Conservation (phyloP, 2,113 vertebrate species). For the Corythornis cristatus region DNA sequence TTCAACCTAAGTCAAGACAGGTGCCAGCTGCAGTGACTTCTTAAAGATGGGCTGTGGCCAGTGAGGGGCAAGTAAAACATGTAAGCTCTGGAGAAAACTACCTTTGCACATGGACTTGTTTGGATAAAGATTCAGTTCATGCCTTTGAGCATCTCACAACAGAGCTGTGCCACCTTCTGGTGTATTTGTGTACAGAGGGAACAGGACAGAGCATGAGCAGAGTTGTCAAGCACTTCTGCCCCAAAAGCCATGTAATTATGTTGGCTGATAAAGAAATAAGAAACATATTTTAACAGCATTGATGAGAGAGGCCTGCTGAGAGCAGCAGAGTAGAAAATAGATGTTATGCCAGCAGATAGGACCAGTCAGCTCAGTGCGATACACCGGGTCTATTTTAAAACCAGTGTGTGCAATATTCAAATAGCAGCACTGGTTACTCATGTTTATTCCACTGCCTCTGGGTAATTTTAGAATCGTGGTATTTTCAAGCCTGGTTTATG, state of each 20-base stretch:
- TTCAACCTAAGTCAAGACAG: neutral
- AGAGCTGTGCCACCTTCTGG: slow-evolving; percentile 26
- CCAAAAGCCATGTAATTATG: neutral
- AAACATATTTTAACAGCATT: neutral
- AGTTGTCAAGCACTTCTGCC: neutral
- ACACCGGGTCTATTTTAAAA: neutral
- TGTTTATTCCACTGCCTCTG: neutral
- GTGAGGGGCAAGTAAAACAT: neutral
- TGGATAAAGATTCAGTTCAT: neutral
- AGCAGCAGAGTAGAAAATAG: neutral
- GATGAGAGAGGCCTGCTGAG: neutral
- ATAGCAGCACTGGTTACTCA: neutral
- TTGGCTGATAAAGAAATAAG: neutral
- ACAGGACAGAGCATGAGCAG: neutral
- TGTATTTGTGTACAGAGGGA: neutral
- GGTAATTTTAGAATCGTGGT: neutral
- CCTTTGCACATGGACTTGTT: neutral
- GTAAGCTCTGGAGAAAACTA: neutral
- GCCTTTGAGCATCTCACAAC: neutral
- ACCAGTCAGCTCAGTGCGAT: neutral
- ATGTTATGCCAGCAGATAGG: neutral
- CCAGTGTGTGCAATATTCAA: neutral
- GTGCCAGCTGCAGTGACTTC: neutral
- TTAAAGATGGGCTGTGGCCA: neutral
- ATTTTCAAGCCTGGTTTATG: slow-evolving; percentile 4